These are phyloP conservation scores for Cyrtorhinus lividipennis DNA, from an alignment of 1,140 invertebrate genomes.

Conservation along the genomic window DNA sequence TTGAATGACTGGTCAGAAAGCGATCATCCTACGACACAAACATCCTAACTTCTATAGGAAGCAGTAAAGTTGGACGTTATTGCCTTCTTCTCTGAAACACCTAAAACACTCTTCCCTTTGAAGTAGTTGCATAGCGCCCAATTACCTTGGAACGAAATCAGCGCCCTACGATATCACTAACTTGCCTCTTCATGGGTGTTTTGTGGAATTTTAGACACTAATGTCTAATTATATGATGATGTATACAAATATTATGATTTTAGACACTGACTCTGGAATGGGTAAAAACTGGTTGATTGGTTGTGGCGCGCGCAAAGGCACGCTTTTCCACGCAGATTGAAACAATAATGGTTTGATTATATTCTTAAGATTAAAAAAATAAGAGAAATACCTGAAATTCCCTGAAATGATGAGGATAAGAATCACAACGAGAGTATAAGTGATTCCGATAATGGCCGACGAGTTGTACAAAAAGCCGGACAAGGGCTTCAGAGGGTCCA, in stretches of 20 bases:
- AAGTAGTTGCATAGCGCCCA: too few relatives aligned
- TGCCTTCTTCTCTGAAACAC: not conserved
- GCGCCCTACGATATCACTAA: too few relatives aligned
- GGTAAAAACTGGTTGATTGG: not conserved
- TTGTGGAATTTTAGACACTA: too few relatives aligned
- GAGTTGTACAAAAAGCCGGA: constrained; percentile 47
- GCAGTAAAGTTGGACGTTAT: not conserved
- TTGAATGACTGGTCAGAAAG: not conserved
- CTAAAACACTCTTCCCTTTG: too few relatives aligned
- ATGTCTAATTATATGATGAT: too few relatives aligned
- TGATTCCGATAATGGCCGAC: constrained; percentile 41
- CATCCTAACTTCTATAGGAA: not conserved
- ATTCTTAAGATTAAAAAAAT: not conserved
- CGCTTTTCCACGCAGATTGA: not conserved
- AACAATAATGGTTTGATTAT: too few relatives aligned
- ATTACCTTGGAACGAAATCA: too few relatives aligned
- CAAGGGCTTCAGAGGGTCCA: constrained; percentile 48
- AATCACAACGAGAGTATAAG: constrained; percentile 15
- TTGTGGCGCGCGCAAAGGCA: not conserved
- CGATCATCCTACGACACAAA: not conserved
- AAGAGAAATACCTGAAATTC: constrained; percentile 20
- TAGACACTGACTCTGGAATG: not conserved
- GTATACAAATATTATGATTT: not conserved
- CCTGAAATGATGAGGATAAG: not conserved
- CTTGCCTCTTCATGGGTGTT: too few relatives aligned